Evolutionary conservation across 2,888 invertebrate genomes (phyloP), one percentile per base, ranked within the genome.

Genomic region (Ectropis crepuscularia): DNA sequence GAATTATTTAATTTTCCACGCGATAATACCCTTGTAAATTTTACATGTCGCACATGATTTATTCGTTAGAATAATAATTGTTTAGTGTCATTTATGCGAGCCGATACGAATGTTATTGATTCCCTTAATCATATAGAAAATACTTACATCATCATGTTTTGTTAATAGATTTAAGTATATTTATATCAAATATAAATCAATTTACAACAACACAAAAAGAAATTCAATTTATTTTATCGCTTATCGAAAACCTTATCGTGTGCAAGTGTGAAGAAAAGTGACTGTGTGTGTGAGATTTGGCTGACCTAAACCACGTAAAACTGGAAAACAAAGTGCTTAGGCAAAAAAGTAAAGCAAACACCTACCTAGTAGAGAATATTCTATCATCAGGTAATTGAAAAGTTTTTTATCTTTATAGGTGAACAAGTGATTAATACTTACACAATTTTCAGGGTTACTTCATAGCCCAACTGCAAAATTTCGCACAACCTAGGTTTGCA

Each of bases 1-100:
- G 77, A 86, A 89, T 89, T 89, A 86, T 85, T 55, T 28, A 67
- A 71, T 71, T 71, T 65, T 69, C 65, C 85, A 89, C 87, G 89
- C 88, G 80, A 81, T 85, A 85, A 86, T 83, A 80, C 78, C 79
- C 84, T 84, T 83, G 80, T 79, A 82, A 81, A 81, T 82, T 80
- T 60, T 61, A 63, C 61, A 64, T 67, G 65, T 68, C 76, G 77
- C 75, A 75, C 74, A 76, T 78, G 78, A 77, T 78, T 72, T 71
- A 70, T 65, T 12, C 37, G 47, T 55, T 36, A 48, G 39, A 51
- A 55, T 38, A 51, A 64, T 57, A 42, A 51, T 51, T 63, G 46
- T 55, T 8, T 55, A 47, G 42, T 60, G 53, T 47, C 53, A 60
- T 43, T 50, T 53, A 46, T 50, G 36, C 50, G 37, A 51, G 36